Conservation (phyloP, 2,113 vertebrate species). For the Electrona antarctica region DNA sequence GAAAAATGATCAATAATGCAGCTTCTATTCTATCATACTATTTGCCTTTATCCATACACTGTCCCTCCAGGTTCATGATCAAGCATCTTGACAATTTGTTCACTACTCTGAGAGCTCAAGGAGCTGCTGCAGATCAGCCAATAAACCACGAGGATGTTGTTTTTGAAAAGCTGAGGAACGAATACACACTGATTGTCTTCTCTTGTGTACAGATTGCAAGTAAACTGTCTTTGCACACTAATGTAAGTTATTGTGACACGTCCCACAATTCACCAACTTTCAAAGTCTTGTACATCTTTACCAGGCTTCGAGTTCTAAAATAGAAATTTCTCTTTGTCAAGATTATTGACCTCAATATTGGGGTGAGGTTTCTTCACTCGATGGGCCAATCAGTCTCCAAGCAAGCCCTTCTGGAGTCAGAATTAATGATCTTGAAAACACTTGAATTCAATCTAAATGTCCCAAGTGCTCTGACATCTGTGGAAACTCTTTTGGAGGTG, state of each 20-base stretch:
- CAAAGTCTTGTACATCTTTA: background rate
- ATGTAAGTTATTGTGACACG: constrained; percentile 70
- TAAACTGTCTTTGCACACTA: constrained; percentile 87
- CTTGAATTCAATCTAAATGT: constrained; percentile 85
- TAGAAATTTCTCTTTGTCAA: constrained; percentile 44
- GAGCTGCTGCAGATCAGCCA: background rate
- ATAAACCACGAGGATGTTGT: constrained; percentile 63
- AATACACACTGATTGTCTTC: constrained; percentile 82
- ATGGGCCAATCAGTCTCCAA: constrained; percentile 81
- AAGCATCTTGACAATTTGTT: constrained; percentile 79
- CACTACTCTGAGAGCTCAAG: constrained; percentile 28
- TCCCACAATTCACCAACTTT: background rate
- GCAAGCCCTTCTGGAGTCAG: constrained; percentile 83
- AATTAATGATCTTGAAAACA: constrained; percentile 87
- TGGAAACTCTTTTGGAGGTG: constrained; percentile 91
- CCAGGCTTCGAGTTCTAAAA: background rate
- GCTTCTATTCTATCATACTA: background rate
- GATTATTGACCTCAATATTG: constrained; percentile 82
- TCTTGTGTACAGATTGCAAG: constrained; percentile 91
- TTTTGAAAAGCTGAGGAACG: constrained; percentile 73
- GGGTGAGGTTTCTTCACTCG: constrained; percentile 83
- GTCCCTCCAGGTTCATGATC: constrained; percentile 86
- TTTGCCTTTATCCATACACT: background rate
- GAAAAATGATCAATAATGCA: background rate
- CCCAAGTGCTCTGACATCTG: constrained; percentile 84